Percentiles rank a stretch among this genome's conserved stretches.
Conservation (phyloP, 1,140 invertebrate genomes). For the Drosophila prosaltans region DNA sequence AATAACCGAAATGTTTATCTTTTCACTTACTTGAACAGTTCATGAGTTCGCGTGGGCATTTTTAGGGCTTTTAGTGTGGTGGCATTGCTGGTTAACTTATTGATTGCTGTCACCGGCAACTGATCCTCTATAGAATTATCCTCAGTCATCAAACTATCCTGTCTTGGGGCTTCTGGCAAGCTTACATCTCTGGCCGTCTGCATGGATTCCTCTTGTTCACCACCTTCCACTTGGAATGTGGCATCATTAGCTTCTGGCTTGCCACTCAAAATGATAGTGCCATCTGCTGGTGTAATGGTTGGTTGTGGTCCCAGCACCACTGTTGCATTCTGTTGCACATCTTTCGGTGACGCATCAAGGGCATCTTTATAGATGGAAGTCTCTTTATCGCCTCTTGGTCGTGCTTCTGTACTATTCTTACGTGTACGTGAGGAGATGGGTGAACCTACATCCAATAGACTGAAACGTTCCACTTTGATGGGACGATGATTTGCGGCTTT, state of each 20-base stretch:
- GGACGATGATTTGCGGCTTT: constrained; percentile 52
- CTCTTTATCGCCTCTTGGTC: constrained; percentile 40
- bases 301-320: background rate
- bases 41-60: constrained; percentile 68
- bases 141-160: constrained; percentile 72
- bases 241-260: constrained; percentile 43
- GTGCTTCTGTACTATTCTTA: constrained; percentile 42
- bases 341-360: constrained; percentile 46
- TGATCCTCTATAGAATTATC: constrained; percentile 68
- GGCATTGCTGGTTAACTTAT: constrained; percentile 32
- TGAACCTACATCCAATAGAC: constrained; percentile 55
- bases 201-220: constrained; percentile 49
- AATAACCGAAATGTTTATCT: no score
- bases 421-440: constrained; percentile 67
- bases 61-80: constrained; percentile 55
- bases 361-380: constrained; percentile 75
- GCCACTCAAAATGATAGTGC: constrained; percentile 32
- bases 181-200: constrained; percentile 54
- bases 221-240: constrained; percentile 56
- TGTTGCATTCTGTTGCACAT: constrained; percentile 4
- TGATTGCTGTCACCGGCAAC: constrained; percentile 13
- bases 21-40: constrained; percentile 76
- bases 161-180: constrained; percentile 20
- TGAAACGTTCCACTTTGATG: constrained; percentile 78
- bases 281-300: background rate